Evolutionary conservation across 2,113 vertebrate species (phyloP), one percentile per base, ranked within the genome.

Genomic region (Chelonoidis abingdonii): DNA sequence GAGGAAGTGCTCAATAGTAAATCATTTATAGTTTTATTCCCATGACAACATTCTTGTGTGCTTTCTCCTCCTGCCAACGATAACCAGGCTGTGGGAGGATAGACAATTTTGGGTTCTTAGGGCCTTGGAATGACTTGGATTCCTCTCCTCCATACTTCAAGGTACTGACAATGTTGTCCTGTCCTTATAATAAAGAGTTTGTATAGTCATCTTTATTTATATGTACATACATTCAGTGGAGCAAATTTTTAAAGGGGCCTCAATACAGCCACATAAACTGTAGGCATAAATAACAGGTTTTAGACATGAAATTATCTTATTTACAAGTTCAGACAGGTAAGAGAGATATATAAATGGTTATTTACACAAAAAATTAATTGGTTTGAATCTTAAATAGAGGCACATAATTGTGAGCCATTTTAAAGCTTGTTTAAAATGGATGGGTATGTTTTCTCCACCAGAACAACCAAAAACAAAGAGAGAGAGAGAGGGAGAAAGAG

Each of bases 21-120:
- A 19, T 21, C 65, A 72, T 22, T 87, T 87, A 91, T 95, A 78
- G 83, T 93, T 13, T 57, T 93, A 84, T 94, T 93, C n/a, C 22
- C 9, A 5, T 85, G 92, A 88, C 92, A 75, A 92, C 89, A 85
- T 97, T 97, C 94, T 95, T 88, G 49, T 8, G 75, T 91, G 95
- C 94, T 35, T n/a, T 85, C 78, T 88, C 35, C 65, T 72, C 65
- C 89, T 81, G 27, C 72, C 2, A 4, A 24, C 0, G 3, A 75
- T 41, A 27, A 69, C 35, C 0, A 65, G 84, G 29, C 5, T 69
- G 8, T 52, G 50, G 38, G 11, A 6, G 12, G 57, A n/a, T 1
- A 59, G 52, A 41, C 7, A 54, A 21, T 38, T 4, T 12, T 1
- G 0, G 3, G 84, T 3, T 24, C 52, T 13, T 38, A 86, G 31